phyloP scores from a whole-genome alignment of 2,888 invertebrate genomes.

The Unio delphinus region DNA sequence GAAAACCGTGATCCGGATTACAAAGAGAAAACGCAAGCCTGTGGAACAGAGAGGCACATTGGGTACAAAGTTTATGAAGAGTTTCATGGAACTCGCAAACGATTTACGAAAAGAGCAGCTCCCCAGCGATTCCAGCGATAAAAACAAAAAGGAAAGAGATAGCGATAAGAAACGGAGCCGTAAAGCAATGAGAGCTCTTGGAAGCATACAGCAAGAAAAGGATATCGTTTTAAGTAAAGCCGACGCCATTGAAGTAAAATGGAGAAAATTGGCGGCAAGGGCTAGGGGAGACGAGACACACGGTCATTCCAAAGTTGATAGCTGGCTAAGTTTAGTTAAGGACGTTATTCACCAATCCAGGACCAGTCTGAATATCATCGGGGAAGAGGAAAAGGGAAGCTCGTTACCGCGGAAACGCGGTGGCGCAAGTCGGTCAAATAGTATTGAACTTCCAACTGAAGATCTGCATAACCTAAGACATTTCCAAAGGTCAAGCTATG shows the following conservation, averaged over 20 bases:
- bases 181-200: constrained; percentile 42
- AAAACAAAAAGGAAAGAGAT: constrained; percentile 29
- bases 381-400: constrained; percentile 50
- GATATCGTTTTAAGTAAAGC: constrained; percentile 52
- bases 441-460: constrained; percentile 11
- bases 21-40: constrained; percentile 34
- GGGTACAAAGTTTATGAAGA: constrained; percentile 51
- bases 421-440: constrained; percentile 30
- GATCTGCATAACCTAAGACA: constrained; percentile 25
- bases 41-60: constrained; percentile 44
- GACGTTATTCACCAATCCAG: constrained; percentile 50
- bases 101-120: constrained; percentile 47
- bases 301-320: constrained; percentile 40
- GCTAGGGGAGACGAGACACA: constrained; percentile 19
- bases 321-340: constrained; percentile 50
- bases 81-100: constrained; percentile 57
- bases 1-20: constrained; percentile 49
- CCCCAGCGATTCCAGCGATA: constrained; percentile 30
- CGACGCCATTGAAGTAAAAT: constrained; percentile 40
- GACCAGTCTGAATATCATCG: constrained; percentile 49
- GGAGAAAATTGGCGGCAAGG: constrained; percentile 33
- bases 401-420: constrained; percentile 30
- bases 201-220: constrained; percentile 43
- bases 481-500: constrained; percentile 31
- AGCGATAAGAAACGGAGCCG: constrained; percentile 45